Conservation (phyloP, 2,888 invertebrate genomes). For the Tridacna gigas region DNA sequence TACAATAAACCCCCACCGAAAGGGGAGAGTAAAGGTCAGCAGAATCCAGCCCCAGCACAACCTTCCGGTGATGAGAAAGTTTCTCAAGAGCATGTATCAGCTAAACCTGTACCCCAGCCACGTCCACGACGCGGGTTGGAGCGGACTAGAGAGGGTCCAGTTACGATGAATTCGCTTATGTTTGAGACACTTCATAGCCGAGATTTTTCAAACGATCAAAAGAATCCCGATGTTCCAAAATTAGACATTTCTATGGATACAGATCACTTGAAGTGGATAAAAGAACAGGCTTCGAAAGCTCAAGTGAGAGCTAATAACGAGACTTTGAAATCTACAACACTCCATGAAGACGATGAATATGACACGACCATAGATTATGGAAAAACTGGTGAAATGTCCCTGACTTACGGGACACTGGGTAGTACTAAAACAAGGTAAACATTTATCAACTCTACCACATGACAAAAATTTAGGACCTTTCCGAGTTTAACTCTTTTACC, state of each 20-base stretch:
- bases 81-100: slow-evolving; percentile 15
- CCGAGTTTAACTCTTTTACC: no score
- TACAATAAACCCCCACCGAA: slow-evolving; percentile 80
- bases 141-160: slow-evolving; percentile 59
- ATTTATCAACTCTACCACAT: background rate
- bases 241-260: slow-evolving; percentile 83
- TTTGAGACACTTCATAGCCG: slow-evolving; percentile 82
- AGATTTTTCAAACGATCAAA: slow-evolving; percentile 70
- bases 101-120: slow-evolving; percentile 65
- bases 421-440: slow-evolving; percentile 70
- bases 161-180: slow-evolving; percentile 72
- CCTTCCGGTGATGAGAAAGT: slow-evolving; percentile 34
- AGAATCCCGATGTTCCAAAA: slow-evolving; percentile 75
- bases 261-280: slow-evolving; percentile 82
- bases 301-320: slow-evolving; percentile 68
- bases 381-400: slow-evolving; percentile 66
- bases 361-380: slow-evolving; percentile 66
- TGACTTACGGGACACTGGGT: slow-evolving; percentile 65
- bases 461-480: no score
- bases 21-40: slow-evolving; percentile 24
- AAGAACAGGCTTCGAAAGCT: slow-evolving; percentile 80
- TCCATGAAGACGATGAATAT: slow-evolving; percentile 53
- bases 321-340: slow-evolving; percentile 62
- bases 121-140: slow-evolving; percentile 54
- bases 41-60: slow-evolving; percentile 15